phyloP scores from a whole-genome alignment of 2,888 invertebrate genomes.

The Allygus modestus region DNA sequence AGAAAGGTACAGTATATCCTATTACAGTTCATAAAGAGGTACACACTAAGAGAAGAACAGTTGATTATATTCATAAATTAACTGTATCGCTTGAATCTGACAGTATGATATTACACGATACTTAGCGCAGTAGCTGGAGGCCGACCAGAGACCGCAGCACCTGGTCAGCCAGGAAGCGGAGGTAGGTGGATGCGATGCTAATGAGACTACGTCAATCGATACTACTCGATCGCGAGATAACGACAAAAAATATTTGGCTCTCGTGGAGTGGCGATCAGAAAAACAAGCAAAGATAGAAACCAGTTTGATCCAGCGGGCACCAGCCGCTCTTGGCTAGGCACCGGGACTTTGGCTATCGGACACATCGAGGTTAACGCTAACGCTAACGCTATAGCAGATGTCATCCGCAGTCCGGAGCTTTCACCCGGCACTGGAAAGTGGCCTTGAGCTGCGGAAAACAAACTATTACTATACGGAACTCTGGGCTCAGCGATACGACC shows the following conservation, averaged over 20 bases:
- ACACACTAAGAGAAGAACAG: too few species aligned
- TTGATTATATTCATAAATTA: too few species aligned
- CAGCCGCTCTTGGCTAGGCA: constrained; percentile 12
- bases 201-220: constrained; percentile 29
- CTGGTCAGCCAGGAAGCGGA: constrained; percentile 1
- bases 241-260: constrained; percentile 42
- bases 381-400: constrained; percentile 30
- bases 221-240: constrained; percentile 44
- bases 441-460: constrained; percentile 2
- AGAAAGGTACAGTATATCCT: too few species aligned
- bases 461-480: background rate
- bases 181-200: constrained; percentile 29
- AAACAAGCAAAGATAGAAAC: constrained; percentile 54
- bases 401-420: constrained; percentile 34
- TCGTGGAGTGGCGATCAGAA: constrained; percentile 29
- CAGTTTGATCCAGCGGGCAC: constrained; percentile 42
- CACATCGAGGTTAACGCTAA: constrained; percentile 41
- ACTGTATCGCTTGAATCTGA: too few species aligned
- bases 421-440: background rate
- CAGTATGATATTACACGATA: too few species aligned
- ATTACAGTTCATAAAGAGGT: too few species aligned
- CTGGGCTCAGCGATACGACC: too few species aligned
- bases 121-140: too few species aligned
- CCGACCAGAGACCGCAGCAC: too few species aligned
- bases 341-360: constrained; percentile 39